Conservation (phyloP, 2,797 vertebrate genomes). For the Catamblyrhynchus diadema region DNA sequence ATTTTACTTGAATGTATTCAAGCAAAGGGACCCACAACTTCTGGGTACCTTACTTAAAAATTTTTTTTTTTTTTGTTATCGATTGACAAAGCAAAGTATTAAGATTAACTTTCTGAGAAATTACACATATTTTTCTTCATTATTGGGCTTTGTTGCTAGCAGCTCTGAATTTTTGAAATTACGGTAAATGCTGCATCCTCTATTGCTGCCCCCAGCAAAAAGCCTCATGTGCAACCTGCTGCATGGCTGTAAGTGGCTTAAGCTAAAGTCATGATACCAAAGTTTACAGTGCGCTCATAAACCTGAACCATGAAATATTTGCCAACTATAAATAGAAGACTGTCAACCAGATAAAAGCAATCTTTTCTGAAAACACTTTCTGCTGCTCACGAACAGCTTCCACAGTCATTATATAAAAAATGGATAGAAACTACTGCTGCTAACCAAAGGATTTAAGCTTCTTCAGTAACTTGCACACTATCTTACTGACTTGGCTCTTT, state of each 20-base stretch:
- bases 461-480: background rate
- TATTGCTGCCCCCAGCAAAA: background rate
- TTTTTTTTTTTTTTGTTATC: background rate
- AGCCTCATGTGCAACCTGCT: background rate
- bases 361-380: slow-evolving; percentile 6
- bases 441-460: slow-evolving; percentile 10
- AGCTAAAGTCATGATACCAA: background rate
- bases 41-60: background rate
- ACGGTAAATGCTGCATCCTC: background rate
- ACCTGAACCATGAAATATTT: slow-evolving; percentile 5
- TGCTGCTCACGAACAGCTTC: background rate
- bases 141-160: background rate
- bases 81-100: background rate
- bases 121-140: background rate
- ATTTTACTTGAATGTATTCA: background rate
- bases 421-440: background rate
- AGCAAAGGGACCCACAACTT: background rate
- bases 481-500: background rate
- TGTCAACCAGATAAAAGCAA: slow-evolving; percentile 13
- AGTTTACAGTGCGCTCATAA: background rate
- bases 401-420: background rate
- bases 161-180: background rate
- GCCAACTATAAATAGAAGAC: slow-evolving; percentile 46
- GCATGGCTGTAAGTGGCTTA: background rate
- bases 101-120: background rate